Percentiles rank a stretch among this genome's conserved stretches.
Conservation (phyloP, 2,113 vertebrate genomes). For the human region DNA sequence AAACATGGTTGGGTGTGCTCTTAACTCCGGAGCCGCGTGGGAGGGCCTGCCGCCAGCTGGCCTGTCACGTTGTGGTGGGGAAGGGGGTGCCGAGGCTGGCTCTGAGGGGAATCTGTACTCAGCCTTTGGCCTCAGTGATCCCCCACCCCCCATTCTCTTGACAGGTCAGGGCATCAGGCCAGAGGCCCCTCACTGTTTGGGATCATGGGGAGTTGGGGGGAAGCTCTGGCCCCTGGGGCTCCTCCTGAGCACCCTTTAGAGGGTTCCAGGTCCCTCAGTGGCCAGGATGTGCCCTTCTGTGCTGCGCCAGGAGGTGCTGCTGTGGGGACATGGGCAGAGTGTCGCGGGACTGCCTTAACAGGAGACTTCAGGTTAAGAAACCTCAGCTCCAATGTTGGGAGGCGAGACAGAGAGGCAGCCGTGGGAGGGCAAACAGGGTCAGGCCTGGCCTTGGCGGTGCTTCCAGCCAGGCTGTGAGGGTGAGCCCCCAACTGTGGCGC, state of each 20-base stretch:
- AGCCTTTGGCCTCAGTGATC: neutral
- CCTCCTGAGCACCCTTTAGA: neutral
- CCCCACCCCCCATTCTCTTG: too few relatives aligned
- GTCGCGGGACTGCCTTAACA: fast-evolving
- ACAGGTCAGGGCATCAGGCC: neutral
- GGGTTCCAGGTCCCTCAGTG: neutral
- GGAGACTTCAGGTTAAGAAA: fast-evolving
- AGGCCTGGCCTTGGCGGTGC: neutral
- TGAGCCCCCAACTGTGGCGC: fast-evolving
- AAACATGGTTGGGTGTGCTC: fast-evolving
- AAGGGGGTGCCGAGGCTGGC: too few relatives aligned
- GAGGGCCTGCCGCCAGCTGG: neutral
- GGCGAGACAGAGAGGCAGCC: neutral
- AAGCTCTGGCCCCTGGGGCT: neutral
- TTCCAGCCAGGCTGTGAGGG: fast-evolving
- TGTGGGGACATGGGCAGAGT: fast-evolving
- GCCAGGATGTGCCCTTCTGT: fast-evolving
- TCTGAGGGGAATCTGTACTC: neutral
- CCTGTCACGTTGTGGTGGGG: fast-evolving
- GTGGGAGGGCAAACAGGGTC: fast-evolving
- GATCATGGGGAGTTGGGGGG: fast-evolving
- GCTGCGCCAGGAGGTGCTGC: neutral
- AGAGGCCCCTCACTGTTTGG: neutral
- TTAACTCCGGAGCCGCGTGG: fast-evolving
- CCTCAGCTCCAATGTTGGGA: too few relatives aligned